These are phyloP conservation scores for Zapus hudsonius DNA, from an alignment of 2,113 vertebrate genomes.

Conservation along the genomic window DNA sequence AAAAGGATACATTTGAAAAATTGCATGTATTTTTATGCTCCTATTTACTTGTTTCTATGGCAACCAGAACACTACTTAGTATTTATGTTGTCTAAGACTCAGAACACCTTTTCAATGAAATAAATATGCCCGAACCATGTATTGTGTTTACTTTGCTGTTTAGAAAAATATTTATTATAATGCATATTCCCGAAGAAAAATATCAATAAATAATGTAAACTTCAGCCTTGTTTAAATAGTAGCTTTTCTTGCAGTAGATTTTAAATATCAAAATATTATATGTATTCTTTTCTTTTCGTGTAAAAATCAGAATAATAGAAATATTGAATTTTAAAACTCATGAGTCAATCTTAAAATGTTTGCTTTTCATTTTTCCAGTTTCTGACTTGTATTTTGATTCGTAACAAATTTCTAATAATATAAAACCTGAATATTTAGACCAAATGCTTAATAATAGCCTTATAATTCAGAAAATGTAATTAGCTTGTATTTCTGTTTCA, in stretches of 20 bases:
- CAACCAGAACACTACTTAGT: slow-evolving; percentile 74
- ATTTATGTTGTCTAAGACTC: slow-evolving; percentile 79
- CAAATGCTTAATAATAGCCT: slow-evolving; percentile 24
- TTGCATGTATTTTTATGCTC: slow-evolving; percentile 71
- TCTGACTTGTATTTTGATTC: slow-evolving; percentile 54
- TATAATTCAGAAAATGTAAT: slow-evolving; percentile 15
- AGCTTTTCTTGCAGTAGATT: slow-evolving; percentile 48
- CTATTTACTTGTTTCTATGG: slow-evolving; percentile 77
- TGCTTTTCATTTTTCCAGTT: slow-evolving; percentile 27
- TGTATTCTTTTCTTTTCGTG: slow-evolving; percentile 33
- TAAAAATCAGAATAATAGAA: slow-evolving; percentile 46
- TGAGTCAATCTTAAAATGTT: slow-evolving; percentile 44
- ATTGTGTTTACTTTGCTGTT: slow-evolving; percentile 69
- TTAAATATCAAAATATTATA: slow-evolving; percentile 71
- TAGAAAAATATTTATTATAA: slow-evolving; percentile 78
- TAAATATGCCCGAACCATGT: slow-evolving; percentile 70
- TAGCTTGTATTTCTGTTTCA: slow-evolving; percentile 34
- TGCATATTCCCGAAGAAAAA: slow-evolving; percentile 67
- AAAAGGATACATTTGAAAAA: slow-evolving; percentile 73
- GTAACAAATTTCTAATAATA: slow-evolving; percentile 47
- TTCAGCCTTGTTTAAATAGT: slow-evolving; percentile 52
- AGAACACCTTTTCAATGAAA: slow-evolving; percentile 73
- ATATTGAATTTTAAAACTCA: slow-evolving; percentile 53
- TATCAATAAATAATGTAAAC: slow-evolving; percentile 71
- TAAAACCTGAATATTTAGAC: background rate